phyloP scores from a whole-genome alignment of 2,797 vertebrate species.

The Chelidonichthys spinosus region DNA sequence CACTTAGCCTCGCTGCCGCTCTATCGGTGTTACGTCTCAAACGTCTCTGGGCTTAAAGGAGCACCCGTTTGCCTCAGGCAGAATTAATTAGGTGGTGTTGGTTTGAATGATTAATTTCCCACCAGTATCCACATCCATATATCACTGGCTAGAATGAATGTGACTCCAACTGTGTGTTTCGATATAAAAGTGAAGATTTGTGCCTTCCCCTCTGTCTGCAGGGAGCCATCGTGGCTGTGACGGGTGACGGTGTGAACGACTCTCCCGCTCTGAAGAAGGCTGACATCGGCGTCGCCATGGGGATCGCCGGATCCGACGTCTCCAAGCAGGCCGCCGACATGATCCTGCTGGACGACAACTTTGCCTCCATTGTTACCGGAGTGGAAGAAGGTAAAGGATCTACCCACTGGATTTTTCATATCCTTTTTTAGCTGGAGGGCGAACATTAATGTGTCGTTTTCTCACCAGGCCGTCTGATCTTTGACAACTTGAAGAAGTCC shows the following conservation, averaged over 20 bases:
- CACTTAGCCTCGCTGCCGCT: background rate
- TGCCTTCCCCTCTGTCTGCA: conserved; percentile 55
- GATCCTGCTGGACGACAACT: conserved; percentile 98
- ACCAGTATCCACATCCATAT: too few relatives aligned
- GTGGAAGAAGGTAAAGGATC: conserved; percentile 91
- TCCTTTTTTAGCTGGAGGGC: background rate
- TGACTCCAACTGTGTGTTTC: too few relatives aligned
- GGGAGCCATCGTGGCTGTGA: conserved; percentile 98
- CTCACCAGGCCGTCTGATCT: conserved; percentile 92
- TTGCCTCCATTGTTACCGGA: conserved; percentile 96
- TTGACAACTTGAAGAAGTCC: conserved; percentile 98
- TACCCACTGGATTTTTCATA: background rate
- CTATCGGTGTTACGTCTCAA: conserved; percentile 2
- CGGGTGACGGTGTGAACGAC: conserved; percentile 97
- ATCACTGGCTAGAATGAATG: too few relatives aligned
- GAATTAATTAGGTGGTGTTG: too few relatives aligned
- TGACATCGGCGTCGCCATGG: conserved; percentile 98
- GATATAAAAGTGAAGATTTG: too few relatives aligned
- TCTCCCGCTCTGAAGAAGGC: conserved; percentile 97
- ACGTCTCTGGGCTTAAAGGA: background rate
- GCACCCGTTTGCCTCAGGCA: too few relatives aligned
- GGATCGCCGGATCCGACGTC: conserved; percentile 95
- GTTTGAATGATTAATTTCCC: too few relatives aligned
- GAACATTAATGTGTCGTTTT: background rate
- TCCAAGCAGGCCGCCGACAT: conserved; percentile 98